Evolutionary conservation across 2,113 vertebrate species (phyloP).

Genomic region (Otus sunia): DNA sequence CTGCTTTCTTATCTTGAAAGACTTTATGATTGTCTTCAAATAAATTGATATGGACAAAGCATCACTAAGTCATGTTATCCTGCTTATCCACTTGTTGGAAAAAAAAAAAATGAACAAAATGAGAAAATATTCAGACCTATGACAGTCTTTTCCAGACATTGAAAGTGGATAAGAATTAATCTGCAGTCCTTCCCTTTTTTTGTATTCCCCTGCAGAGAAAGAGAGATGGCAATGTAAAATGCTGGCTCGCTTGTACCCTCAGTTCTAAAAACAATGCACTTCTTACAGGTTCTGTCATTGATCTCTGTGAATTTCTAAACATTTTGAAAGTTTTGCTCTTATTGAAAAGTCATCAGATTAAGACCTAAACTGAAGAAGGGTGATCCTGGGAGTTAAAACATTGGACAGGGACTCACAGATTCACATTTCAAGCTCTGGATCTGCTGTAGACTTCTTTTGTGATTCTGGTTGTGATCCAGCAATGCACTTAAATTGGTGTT

Average conservation of each 20-base stretch:
- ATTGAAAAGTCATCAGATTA: constrained; percentile 11
- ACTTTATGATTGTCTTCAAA: constrained; percentile 19
- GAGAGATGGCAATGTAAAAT: not conserved
- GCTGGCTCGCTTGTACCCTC: not conserved
- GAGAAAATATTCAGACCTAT: not conserved
- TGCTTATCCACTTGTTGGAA: not conserved
- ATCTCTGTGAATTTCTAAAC: not conserved
- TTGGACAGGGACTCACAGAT: not conserved
- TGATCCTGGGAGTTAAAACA: not conserved
- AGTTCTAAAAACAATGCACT: not conserved
- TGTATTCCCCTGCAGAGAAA: not conserved
- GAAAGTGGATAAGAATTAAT: not conserved
- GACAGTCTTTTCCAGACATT: not conserved
- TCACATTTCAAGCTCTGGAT: constrained; percentile 21
- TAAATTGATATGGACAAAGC: constrained; percentile 7
- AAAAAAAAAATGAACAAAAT: not conserved
- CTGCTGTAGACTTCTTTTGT: not conserved
- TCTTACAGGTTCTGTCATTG: not conserved
- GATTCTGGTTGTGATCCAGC: constrained; percentile 38
- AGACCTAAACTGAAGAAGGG: constrained; percentile 9
- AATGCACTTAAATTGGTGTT: constrained; percentile 17
- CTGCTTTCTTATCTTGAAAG: not conserved
- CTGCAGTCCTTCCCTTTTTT: not conserved
- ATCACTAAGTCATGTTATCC: constrained; percentile 4
- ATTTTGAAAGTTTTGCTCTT: not conserved